These are phyloP conservation scores for Sciurus carolinensis DNA, from an alignment of 2,797 vertebrate genomes.

Conservation along the genomic window DNA sequence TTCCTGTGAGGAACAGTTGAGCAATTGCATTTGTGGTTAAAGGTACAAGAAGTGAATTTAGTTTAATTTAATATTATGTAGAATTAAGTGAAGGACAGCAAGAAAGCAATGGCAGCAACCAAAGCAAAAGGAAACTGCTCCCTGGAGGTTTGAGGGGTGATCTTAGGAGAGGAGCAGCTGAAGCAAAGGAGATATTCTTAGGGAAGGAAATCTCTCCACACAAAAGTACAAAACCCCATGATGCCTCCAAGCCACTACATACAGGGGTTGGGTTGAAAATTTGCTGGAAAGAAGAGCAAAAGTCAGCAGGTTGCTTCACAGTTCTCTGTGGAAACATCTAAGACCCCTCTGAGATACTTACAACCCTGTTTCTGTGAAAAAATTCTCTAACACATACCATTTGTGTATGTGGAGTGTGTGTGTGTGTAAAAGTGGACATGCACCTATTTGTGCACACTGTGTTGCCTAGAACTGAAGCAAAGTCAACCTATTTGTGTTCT, in stretches of 20 bases:
- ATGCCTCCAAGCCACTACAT: background rate
- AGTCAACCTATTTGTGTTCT: background rate
- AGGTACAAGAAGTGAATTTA: background rate
- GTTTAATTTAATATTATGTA: no score
- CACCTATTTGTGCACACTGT: background rate
- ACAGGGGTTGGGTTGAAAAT: background rate
- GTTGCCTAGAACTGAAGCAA: constrained; percentile 35
- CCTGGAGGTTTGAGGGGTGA: background rate
- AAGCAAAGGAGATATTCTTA: background rate
- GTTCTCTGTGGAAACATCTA: background rate
- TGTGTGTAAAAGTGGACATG: background rate
- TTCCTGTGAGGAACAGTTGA: constrained; percentile 61
- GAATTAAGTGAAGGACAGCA: background rate
- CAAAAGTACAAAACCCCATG: background rate
- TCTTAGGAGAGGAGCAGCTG: background rate
- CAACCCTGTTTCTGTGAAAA: background rate
- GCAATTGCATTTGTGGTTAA: background rate
- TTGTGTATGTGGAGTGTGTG: background rate
- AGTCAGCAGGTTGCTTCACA: background rate
- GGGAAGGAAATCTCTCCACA: background rate
- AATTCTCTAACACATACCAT: background rate
- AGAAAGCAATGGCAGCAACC: background rate
- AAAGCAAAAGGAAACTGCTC: background rate
- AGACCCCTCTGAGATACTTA: background rate
- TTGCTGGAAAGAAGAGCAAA: background rate